Evolutionary conservation across 2,113 vertebrate species (phyloP).

Genomic region (Phycodurus eques): DNA sequence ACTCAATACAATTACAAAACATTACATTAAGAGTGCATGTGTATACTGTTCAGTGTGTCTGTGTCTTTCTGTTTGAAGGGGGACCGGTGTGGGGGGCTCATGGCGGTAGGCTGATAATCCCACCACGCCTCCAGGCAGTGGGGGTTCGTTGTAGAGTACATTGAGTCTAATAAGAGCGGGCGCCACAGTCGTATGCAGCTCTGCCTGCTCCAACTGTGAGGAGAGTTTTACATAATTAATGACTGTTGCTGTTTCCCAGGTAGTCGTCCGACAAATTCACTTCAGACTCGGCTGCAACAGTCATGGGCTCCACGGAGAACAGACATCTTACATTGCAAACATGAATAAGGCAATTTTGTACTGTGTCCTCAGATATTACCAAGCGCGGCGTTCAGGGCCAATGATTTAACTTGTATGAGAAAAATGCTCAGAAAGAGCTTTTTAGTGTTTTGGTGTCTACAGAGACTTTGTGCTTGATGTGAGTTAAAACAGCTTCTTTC

Average conservation of each 20-base stretch:
- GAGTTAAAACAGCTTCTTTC: slow-evolving; percentile 56
- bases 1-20: slow-evolving; percentile 50
- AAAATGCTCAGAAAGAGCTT: slow-evolving; percentile 62
- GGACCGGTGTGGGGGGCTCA: slow-evolving; percentile 23
- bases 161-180: slow-evolving; percentile 72
- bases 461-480: slow-evolving; percentile 61
- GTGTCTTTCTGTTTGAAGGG: slow-evolving; percentile 34
- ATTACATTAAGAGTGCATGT: slow-evolving; percentile 28
- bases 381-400: slow-evolving; percentile 57
- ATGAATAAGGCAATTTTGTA: slow-evolving; percentile 80
- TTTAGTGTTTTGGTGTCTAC: slow-evolving; percentile 59
- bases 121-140: slow-evolving; percentile 59
- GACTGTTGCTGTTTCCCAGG: slow-evolving; percentile 80
- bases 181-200: slow-evolving; percentile 58
- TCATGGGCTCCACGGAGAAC: slow-evolving; percentile 61
- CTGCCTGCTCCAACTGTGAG: slow-evolving; percentile 63
- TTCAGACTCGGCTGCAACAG: slow-evolving; percentile 66
- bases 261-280: slow-evolving; percentile 76
- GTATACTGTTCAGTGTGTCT: slow-evolving; percentile 29
- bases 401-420: slow-evolving; percentile 65
- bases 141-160: slow-evolving; percentile 69
- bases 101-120: slow-evolving; percentile 62
- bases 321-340: slow-evolving; percentile 76
- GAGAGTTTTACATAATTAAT: slow-evolving; percentile 82
- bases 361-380: slow-evolving; percentile 74